Conservation (phyloP, 30 jellyfish, hydroid and myxozoan species). For the Catostylus mosaicus region DNA sequence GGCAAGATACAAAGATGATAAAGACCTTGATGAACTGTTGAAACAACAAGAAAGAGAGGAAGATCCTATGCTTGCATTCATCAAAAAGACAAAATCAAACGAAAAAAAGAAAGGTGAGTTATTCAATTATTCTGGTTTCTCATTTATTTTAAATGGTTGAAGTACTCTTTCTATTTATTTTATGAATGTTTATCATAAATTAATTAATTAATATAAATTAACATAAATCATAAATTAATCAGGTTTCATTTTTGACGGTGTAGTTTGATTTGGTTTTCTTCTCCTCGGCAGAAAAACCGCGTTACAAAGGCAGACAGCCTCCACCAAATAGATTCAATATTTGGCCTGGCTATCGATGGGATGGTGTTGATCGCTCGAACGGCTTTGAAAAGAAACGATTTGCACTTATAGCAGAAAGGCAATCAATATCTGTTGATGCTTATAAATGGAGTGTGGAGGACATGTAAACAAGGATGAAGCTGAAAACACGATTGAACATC, state of each 20-base stretch:
- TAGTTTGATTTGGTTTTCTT: neutral
- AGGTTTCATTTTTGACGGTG: too few species aligned
- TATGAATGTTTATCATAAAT: too few species aligned
- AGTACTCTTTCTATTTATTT: too few species aligned
- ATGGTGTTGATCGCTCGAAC: slow-evolving; percentile 99
- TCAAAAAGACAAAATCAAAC: slow-evolving; percentile 53
- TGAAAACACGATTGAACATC: too few species aligned
- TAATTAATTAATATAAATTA: too few species aligned
- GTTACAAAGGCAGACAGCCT: slow-evolving; percentile 94
- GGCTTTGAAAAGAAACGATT: slow-evolving; percentile 98
- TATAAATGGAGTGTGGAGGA: slow-evolving; percentile 99
- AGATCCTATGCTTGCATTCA: slow-evolving; percentile 95
- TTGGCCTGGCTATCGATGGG: slow-evolving; percentile 99
- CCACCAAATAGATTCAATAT: slow-evolving; percentile 94
- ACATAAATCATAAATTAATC: too few species aligned
- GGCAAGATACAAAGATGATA: slow-evolving; percentile 94
- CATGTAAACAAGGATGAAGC: too few species aligned
- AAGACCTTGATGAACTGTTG: slow-evolving; percentile 82
- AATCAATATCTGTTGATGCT: slow-evolving; percentile 78
- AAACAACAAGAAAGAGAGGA: slow-evolving; percentile 82
- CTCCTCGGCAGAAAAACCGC: slow-evolving; percentile 66
- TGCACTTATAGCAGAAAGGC: slow-evolving; percentile 72
- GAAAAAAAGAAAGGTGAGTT: slow-evolving; percentile 63
- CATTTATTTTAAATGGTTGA: too few species aligned
- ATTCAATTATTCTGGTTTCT: neutral